Conservation (phyloP, 2,888 invertebrate genomes). For the Azorinus chamasolen region DNA sequence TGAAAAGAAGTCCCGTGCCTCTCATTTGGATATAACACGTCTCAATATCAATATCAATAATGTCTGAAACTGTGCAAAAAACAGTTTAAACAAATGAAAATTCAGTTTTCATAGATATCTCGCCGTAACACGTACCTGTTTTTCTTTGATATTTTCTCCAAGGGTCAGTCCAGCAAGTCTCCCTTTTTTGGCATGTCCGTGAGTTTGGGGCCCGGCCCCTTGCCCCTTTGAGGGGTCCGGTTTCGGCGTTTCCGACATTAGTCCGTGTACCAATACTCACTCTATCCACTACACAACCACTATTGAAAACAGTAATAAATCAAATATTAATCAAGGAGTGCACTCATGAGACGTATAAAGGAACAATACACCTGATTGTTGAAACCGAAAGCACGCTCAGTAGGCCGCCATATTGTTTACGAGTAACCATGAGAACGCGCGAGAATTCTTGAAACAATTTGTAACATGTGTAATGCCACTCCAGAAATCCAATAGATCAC, state of each 20-base stretch:
- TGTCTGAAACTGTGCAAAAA: too few species aligned
- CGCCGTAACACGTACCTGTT: slow-evolving; percentile 77
- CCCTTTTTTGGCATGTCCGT: slow-evolving; percentile 68
- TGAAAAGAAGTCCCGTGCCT: too few species aligned
- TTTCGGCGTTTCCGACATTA: slow-evolving; percentile 19
- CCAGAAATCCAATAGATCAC: too few species aligned
- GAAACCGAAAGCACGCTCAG: slow-evolving; percentile 1
- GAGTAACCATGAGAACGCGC: slow-evolving; percentile 54
- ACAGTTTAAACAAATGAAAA: too few species aligned
- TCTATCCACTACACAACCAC: not conserved
- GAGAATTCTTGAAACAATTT: slow-evolving; percentile 23
- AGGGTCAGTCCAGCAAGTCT: slow-evolving; percentile 81
- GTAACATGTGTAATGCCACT: too few species aligned
- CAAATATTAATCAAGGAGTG: not conserved
- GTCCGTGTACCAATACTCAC: not conserved
- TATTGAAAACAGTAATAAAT: not conserved
- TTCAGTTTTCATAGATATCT: not conserved
- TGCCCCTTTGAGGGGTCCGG: slow-evolving; percentile 23
- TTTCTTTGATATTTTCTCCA: slow-evolving; percentile 84
- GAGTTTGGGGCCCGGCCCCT: slow-evolving; percentile 4
- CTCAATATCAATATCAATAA: too few species aligned
- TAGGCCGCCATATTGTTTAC: slow-evolving; percentile 57
- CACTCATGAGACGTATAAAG: slow-evolving; percentile 5
- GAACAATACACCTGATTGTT: not conserved
- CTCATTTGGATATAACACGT: too few species aligned